Conservation (phyloP, 2,888 invertebrate species). For the Ecliptopera silaceata region DNA sequence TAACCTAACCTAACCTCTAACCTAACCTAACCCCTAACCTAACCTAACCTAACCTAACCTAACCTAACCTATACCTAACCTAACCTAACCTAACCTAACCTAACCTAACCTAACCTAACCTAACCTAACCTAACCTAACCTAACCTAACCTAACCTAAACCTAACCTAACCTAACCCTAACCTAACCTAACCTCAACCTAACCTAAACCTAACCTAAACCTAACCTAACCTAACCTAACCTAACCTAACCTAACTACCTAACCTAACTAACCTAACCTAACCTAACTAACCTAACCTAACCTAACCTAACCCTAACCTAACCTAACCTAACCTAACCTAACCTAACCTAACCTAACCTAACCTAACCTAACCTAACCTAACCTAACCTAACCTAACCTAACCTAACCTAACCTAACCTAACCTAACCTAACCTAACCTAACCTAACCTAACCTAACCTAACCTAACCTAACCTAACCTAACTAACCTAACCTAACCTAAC, state of each 20-base stretch:
- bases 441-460: constrained; percentile 10
- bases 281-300: constrained; percentile 8
- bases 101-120: constrained; percentile 11
- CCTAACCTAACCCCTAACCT: no score
- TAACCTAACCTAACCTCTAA: constrained; percentile 17
- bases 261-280: constrained; percentile 9
- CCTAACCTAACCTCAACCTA: constrained; percentile 7
- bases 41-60: constrained; percentile 17
- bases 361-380: constrained; percentile 10
- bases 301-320: constrained; percentile 9
- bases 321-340: constrained; percentile 7
- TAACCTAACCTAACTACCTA: constrained; percentile 9
- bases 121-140: constrained; percentile 10
- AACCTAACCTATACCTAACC: constrained; percentile 15
- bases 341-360: constrained; percentile 10
- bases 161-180: constrained; percentile 10
- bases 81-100: constrained; percentile 12
- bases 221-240: constrained; percentile 9
- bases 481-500: constrained; percentile 8
- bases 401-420: constrained; percentile 9
- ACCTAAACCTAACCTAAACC: constrained; percentile 10
- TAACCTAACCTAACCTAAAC: constrained; percentile 10
- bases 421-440: constrained; percentile 10
- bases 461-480: constrained; percentile 10
- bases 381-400: constrained; percentile 10